Conservation (phyloP, 64 coral and sea anemone species). For the Stylophora pistillata region DNA sequence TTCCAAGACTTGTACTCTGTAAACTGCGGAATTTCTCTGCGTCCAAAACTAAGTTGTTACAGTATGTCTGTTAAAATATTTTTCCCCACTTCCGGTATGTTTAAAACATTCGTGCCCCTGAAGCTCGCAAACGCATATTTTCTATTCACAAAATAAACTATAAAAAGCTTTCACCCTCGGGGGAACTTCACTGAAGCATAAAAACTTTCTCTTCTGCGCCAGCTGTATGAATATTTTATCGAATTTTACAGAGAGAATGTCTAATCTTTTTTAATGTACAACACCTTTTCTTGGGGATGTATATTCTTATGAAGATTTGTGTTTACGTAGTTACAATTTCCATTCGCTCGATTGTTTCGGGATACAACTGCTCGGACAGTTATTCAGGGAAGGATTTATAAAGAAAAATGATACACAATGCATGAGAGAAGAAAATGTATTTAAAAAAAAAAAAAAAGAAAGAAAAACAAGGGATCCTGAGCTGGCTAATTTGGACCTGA, state of each 20-base stretch:
- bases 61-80: neutral
- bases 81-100: neutral
- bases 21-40: slow-evolving; percentile 33
- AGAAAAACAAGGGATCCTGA: neutral
- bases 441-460: too few relatives aligned
- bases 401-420: slow-evolving; percentile 19
- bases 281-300: slow-evolving; percentile 52
- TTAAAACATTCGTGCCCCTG: neutral
- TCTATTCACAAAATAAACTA: slow-evolving; percentile 27
- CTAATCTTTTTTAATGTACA: slow-evolving; percentile 77
- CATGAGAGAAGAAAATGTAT: too few relatives aligned
- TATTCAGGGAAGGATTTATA: slow-evolving; percentile 38
- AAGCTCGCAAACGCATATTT: neutral
- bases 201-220: slow-evolving; percentile 42
- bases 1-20: slow-evolving; percentile 43
- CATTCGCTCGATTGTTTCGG: slow-evolving; percentile 46
- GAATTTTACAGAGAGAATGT: slow-evolving; percentile 79
- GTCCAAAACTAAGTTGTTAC: neutral
- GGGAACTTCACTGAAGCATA: slow-evolving; percentile 49
- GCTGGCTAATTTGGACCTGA: neutral
- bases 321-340: slow-evolving; percentile 51
- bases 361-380: slow-evolving; percentile 30
- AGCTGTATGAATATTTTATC: slow-evolving; percentile 87
- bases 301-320: slow-evolving; percentile 66
- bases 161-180: slow-evolving; percentile 46